A percentile compares a stretch with the other conserved stretches of the same genome.
phyloP scores from a whole-genome alignment of 2,797 vertebrate genomes.

The Mormyrops attenuatus region DNA sequence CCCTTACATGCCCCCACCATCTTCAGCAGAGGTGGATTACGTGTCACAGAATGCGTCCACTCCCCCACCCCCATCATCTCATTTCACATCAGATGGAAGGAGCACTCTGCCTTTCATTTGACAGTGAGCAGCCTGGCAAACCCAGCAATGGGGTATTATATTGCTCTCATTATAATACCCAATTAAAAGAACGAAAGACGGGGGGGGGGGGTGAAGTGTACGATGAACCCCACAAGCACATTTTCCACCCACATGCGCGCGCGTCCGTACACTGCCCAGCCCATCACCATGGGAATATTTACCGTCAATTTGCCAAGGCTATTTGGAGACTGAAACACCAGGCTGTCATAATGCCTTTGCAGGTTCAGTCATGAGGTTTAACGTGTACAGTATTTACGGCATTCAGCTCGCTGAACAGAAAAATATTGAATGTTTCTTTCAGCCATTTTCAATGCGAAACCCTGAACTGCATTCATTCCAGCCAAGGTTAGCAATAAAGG shows the following conservation, averaged over 20 bases:
- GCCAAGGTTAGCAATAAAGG: not conserved
- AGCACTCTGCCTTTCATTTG: conserved; percentile 17
- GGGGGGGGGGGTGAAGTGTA: not conserved
- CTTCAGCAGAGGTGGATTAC: conserved; percentile 20
- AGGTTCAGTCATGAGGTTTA: conserved; percentile 33
- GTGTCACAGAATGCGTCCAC: conserved; percentile 7
- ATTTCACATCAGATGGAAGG: conserved; percentile 13
- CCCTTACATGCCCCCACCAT: conserved; percentile 1
- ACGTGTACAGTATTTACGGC: conserved; percentile 16
- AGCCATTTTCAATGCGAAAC: not conserved
- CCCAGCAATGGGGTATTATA: not conserved
- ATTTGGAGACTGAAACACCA: conserved; percentile 25
- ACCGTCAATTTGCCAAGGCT: conserved; percentile 4
- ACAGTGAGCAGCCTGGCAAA: conserved; percentile 15
- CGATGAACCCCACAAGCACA: conserved; percentile 12
- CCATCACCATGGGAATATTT: conserved; percentile 37
- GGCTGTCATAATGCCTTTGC: conserved; percentile 23
- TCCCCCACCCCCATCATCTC: not conserved
- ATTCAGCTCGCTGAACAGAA: conserved; percentile 24
- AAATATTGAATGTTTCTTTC: conserved; percentile 1
- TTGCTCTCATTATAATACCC: not conserved
- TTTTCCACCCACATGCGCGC: not conserved
- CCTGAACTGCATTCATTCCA: not conserved
- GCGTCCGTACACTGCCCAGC: not conserved
- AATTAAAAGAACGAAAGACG: conserved; percentile 8